Conservation (phyloP, 1,140 invertebrate species). For the Pseudomyrmex gracilis region DNA sequence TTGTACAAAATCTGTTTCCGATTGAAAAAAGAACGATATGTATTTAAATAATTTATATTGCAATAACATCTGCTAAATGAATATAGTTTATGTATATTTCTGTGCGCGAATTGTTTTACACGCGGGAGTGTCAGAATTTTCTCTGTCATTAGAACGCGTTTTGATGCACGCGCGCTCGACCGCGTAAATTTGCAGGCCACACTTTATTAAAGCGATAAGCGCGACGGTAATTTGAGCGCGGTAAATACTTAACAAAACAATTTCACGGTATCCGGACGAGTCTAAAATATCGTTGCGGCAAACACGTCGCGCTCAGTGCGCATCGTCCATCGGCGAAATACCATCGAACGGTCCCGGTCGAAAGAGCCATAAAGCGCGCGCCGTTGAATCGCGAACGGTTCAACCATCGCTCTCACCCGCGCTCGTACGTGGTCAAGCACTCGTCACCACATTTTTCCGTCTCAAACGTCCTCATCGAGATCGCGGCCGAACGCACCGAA, state of each 20-base stretch:
- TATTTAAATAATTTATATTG: no score
- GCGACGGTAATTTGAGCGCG: slow-evolving; percentile 25
- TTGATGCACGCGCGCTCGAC: neutral
- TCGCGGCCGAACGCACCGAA: slow-evolving; percentile 35
- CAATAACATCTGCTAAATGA: no score
- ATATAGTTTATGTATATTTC: neutral
- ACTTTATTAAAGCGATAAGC: slow-evolving; percentile 59
- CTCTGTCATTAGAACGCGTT: slow-evolving; percentile 13
- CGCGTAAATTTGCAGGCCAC: slow-evolving; percentile 18
- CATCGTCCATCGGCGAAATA: slow-evolving; percentile 41
- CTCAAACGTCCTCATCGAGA: slow-evolving; percentile 61
- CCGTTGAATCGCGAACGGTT: slow-evolving; percentile 53
- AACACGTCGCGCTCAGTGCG: slow-evolving; percentile 17
- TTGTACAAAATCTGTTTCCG: no score
- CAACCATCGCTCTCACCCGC: slow-evolving; percentile 43
- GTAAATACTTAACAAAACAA: slow-evolving; percentile 60
- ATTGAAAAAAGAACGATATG: no score
- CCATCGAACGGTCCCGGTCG: slow-evolving; percentile 37
- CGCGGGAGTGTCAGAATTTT: neutral
- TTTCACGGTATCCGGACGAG: slow-evolving; percentile 20
- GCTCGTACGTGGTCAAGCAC: slow-evolving; percentile 49
- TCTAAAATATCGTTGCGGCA: slow-evolving; percentile 44
- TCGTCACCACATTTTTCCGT: slow-evolving; percentile 60
- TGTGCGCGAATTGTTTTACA: neutral
- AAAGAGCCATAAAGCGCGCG: slow-evolving; percentile 53